These are phyloP conservation scores for Pteronotus mesoamericanus DNA, from an alignment of 2,797 vertebrate species.

Conservation along the genomic window DNA sequence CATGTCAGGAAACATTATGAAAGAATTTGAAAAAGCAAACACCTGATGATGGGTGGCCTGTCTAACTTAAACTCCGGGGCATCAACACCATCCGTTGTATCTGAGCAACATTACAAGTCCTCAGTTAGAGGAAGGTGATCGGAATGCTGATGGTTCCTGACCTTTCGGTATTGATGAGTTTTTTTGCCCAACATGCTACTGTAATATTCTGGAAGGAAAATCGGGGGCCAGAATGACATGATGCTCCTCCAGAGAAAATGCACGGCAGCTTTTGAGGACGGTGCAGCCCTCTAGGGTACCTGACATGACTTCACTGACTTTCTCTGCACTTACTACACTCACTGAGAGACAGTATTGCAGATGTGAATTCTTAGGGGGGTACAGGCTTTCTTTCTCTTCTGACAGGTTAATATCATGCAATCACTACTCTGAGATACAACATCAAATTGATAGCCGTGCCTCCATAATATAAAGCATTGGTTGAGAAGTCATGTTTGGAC, in stretches of 20 bases:
- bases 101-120: background rate
- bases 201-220: background rate
- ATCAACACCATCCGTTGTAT: background rate
- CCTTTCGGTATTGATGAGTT: background rate
- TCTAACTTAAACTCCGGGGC: background rate
- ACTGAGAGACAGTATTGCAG: rapidly evolving
- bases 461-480: background rate
- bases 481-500: background rate
- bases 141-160: background rate
- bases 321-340: rapidly evolving
- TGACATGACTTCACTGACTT: rapidly evolving
- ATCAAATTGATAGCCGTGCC: rapidly evolving
- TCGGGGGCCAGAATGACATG: rapidly evolving
- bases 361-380: rapidly evolving
- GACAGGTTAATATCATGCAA: too few species aligned
- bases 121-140: background rate
- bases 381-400: too few species aligned
- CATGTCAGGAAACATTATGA: too few species aligned
- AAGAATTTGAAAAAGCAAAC: background rate
- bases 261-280: rapidly evolving
- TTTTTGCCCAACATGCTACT: background rate
- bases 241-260: background rate
- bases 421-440: background rate
- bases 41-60: background rate
- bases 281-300: rapidly evolving